These are phyloP conservation scores for Desmophyllum pertusum DNA, from an alignment of 92 coral and sea anemone genomes.

Conservation along the genomic window DNA sequence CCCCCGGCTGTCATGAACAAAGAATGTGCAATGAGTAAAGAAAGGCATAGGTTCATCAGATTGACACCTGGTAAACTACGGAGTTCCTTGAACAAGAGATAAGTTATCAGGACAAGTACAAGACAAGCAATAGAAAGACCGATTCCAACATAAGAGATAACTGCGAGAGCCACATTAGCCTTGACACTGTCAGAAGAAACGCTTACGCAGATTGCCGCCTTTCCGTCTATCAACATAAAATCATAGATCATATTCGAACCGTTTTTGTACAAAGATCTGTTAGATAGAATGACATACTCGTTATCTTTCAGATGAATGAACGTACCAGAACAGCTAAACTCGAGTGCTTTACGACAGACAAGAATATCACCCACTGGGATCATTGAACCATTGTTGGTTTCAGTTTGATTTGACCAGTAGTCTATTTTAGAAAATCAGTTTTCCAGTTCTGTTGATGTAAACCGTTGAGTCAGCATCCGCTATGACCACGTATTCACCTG, in stretches of 20 bases:
- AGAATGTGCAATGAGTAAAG: conserved; percentile 47
- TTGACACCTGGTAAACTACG: conserved; percentile 11
- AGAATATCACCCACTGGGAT: conserved; percentile 14
- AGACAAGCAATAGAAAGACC: conserved; percentile 24
- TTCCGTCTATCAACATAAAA: conserved; percentile 35
- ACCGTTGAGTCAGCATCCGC: background rate
- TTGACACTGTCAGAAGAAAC: background rate
- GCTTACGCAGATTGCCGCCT: conserved; percentile 39
- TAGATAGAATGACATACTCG: conserved; percentile 50
- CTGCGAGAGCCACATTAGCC: background rate
- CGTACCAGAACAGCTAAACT: conserved; percentile 39
- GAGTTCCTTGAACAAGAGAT: background rate
- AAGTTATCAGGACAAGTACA: background rate
- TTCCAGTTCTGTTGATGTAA: background rate
- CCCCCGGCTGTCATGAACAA: conserved; percentile 12
- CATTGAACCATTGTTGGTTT: background rate
- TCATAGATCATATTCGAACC: conserved; percentile 4
- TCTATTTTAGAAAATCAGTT: background rate
- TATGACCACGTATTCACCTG: background rate
- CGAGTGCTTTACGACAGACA: conserved; percentile 35
- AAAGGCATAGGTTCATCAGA: conserved; percentile 46
- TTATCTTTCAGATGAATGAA: conserved; percentile 15
- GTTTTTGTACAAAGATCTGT: conserved; percentile 49
- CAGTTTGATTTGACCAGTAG: background rate
- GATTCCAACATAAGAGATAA: conserved; percentile 45